Conservation (phyloP, 2,113 vertebrate genomes). For the Indri indri region DNA sequence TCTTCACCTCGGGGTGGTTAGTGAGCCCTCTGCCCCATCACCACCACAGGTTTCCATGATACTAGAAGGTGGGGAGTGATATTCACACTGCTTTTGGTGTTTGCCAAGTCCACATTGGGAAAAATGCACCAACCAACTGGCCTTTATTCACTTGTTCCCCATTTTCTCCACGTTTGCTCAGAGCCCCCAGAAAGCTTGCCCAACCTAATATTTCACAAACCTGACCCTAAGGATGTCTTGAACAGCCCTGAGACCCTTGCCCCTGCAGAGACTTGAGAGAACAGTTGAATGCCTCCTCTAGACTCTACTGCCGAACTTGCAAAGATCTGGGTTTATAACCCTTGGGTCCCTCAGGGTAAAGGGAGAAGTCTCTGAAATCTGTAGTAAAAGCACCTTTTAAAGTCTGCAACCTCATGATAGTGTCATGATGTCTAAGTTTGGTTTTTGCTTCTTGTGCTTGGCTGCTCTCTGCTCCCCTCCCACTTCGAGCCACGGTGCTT, state of each 20-base stretch:
- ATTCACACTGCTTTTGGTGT: neutral
- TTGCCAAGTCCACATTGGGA: neutral
- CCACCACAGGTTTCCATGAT: neutral
- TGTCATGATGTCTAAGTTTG: neutral
- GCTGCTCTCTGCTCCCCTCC: neutral
- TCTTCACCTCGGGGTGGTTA: neutral
- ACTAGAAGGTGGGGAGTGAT: neutral
- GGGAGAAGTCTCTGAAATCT: neutral
- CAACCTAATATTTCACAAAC: neutral
- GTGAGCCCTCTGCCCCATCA: neutral
- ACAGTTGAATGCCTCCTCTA: accelerated
- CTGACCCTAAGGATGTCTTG: neutral
- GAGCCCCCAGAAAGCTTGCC: neutral
- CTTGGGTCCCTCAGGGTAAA: neutral
- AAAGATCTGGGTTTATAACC: neutral
- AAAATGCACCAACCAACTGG: neutral
- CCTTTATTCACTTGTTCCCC: neutral
- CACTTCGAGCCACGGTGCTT: neutral
- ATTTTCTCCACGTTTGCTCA: neutral
- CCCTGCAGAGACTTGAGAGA: accelerated
- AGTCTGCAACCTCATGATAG: neutral
- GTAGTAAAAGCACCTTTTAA: neutral
- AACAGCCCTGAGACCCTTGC: neutral
- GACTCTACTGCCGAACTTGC: neutral
- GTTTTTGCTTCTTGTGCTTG: neutral